Conservation (phyloP, 2,113 vertebrate genomes). For the Scortum barcoo region DNA sequence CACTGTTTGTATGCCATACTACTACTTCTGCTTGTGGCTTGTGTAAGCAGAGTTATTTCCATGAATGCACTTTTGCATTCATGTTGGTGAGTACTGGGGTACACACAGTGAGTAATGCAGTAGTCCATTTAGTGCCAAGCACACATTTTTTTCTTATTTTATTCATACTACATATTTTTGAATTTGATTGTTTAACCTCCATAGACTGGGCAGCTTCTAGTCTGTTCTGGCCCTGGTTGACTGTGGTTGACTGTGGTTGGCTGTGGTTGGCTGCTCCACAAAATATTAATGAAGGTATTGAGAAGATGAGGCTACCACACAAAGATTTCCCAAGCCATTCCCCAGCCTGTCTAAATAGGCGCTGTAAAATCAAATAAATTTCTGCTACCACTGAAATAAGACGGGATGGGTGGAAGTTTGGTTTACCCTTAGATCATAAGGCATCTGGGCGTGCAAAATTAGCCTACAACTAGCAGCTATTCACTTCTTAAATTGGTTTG, state of each 20-base stretch:
- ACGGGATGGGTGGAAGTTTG: neutral
- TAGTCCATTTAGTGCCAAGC: neutral
- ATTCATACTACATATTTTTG: neutral
- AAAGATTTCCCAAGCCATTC: conserved; percentile 42
- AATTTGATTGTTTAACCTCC: neutral
- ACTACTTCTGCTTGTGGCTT: conserved; percentile 19
- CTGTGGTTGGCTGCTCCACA: conserved; percentile 21
- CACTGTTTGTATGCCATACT: conserved; percentile 45
- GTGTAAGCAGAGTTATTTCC: conserved; percentile 5
- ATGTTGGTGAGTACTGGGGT: conserved; percentile 8
- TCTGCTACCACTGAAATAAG: conserved; percentile 13
- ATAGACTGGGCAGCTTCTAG: neutral
- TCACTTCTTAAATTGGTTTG: conserved; percentile 56
- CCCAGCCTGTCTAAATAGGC: conserved; percentile 14
- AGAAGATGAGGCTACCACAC: conserved; percentile 25
- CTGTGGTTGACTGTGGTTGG: conserved; percentile 23
- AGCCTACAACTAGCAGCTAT: conserved; percentile 40
- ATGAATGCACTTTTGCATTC: conserved; percentile 7
- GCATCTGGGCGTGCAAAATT: conserved; percentile 41
- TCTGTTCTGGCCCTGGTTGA: neutral
- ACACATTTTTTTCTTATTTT: conserved; percentile 16
- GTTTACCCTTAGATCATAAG: conserved; percentile 47
- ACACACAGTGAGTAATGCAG: neutral
- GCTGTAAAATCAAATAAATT: conserved; percentile 52
- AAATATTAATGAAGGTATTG: conserved; percentile 42